Base-by-base conservation (phyloP, 2,113 vertebrate genomes). In the Columba livia region DNA sequence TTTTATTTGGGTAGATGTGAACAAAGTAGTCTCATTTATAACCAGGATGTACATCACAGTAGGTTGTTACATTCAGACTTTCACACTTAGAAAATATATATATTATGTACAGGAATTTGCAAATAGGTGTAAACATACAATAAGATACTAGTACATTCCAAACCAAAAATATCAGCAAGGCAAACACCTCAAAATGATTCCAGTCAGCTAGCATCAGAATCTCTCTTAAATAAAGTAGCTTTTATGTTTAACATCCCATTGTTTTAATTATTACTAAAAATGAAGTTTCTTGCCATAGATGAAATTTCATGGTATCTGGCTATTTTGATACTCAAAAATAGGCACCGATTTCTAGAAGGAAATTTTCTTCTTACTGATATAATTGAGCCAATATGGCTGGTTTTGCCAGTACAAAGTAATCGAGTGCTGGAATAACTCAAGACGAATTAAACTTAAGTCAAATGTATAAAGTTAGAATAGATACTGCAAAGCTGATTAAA, bases 41-140 rank as follows among this genome's bases (percentile, higher is more conserved):
- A 97, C 82, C 95, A 97, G 92, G 96, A 95, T 97, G 97, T 97
- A 96, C 96, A 97, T 98, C 97, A 98, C 97, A 98, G 97, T 96
- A 97, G 93, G 97, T 58, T 96, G 95, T 98, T 97, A 97, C 95
- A 97, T 95, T 98, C 97, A 98, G 96, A 97, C 97, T 98, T 98
- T 97, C 94, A 98, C 97, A 97, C 97, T 98, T 98, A 97, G 97
- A 98, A 98, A 98, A 98, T 98, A 98, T 94, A 97, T 97, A 96
- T 98, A 97, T 97, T 98, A 97, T 97, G 97, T 98, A 98, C 97
- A 98, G 95, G 91, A 96, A 97, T 97, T 94, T 97, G 96, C 96
- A 97, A 96, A 96, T 91, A 94, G 96, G 96, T 97, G 97, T 98
- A 98, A 98, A 98, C 97, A 97, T 95, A 98, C 93, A 91, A 97